These are phyloP conservation scores for Hirtodrosophila trivittata DNA, from an alignment of 2,888 invertebrate species.

Conservation along the genomic window DNA sequence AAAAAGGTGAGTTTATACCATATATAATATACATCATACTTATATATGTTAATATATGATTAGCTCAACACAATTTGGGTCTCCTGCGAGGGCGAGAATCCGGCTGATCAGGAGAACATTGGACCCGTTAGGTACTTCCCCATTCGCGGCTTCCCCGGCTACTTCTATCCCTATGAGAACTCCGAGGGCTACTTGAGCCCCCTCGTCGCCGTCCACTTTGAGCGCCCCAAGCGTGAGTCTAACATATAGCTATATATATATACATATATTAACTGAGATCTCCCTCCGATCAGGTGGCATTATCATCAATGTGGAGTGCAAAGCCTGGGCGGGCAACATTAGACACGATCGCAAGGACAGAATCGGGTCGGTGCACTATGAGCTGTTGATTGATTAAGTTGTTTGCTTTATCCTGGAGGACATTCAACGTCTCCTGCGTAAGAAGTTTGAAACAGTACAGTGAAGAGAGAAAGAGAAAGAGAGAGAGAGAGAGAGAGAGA, in stretches of 20 bases:
- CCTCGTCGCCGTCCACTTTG: conserved; percentile 93
- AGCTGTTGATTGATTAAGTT: conserved; percentile 86
- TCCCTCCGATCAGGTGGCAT: conserved; percentile 85
- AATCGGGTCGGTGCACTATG: conserved; percentile 90
- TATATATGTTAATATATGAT: too few relatives aligned
- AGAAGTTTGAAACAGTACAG: conserved; percentile 8
- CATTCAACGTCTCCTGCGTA: too few relatives aligned
- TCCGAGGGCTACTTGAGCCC: conserved; percentile 95
- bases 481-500: conserved; percentile 22
- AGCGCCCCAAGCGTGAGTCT: conserved; percentile 91
- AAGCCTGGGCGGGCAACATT: conserved; percentile 89
- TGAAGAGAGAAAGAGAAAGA: not conserved
- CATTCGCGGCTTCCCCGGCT: conserved; percentile 92
- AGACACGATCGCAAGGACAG: conserved; percentile 88
- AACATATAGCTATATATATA: not conserved
- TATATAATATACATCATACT: not conserved
- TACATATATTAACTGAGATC: too few relatives aligned
- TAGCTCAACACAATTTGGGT: conserved; percentile 95
- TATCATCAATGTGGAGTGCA: conserved; percentile 88
- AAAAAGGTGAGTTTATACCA: conserved; percentile 72
- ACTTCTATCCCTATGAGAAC: conserved; percentile 95
- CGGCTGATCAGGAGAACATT: conserved; percentile 95
- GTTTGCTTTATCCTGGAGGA: too few relatives aligned
- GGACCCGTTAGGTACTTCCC: conserved; percentile 93
- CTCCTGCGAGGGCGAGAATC: conserved; percentile 96